Evolutionary conservation across 2,797 vertebrate species (phyloP).

Genomic region (Gobionotothen gibberifrons): DNA sequence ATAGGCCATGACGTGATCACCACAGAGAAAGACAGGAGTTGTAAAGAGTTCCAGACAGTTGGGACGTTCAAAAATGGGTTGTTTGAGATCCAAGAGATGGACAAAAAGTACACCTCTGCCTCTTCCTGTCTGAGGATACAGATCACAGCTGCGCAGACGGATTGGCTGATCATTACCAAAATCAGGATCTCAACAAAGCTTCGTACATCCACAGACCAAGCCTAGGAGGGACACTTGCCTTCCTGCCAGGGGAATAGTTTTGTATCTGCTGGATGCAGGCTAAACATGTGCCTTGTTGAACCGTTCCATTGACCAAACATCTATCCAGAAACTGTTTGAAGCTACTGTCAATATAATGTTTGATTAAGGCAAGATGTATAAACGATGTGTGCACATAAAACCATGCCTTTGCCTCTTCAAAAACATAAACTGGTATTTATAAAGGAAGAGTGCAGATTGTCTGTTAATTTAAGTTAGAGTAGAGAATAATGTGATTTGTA

Average conservation of each 20-base stretch:
- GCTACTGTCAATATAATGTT: not conserved
- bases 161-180: constrained; percentile 86
- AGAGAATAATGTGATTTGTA: too few species aligned
- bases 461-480: too few species aligned
- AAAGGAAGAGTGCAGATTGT: too few species aligned
- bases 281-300: constrained; percentile 30
- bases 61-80: constrained; percentile 82
- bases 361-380: constrained; percentile 5
- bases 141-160: constrained; percentile 79
- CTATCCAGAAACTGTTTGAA: not conserved
- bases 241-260: not conserved
- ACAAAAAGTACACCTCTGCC: not conserved
- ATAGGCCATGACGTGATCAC: constrained; percentile 69
- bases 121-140: constrained; percentile 86
- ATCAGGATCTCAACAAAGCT: constrained; percentile 75
- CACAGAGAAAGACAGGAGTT: constrained; percentile 57
- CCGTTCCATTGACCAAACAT: not conserved
- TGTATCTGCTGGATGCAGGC: not conserved
- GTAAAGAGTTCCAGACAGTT: constrained; percentile 74
- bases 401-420: too few species aligned
- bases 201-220: not conserved
- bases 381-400: too few species aligned
- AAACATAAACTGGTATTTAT: too few species aligned
- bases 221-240: not conserved
- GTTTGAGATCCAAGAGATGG: constrained; percentile 66